phyloP scores from a whole-genome alignment of 2,113 vertebrate species.

The Jacana jacana region DNA sequence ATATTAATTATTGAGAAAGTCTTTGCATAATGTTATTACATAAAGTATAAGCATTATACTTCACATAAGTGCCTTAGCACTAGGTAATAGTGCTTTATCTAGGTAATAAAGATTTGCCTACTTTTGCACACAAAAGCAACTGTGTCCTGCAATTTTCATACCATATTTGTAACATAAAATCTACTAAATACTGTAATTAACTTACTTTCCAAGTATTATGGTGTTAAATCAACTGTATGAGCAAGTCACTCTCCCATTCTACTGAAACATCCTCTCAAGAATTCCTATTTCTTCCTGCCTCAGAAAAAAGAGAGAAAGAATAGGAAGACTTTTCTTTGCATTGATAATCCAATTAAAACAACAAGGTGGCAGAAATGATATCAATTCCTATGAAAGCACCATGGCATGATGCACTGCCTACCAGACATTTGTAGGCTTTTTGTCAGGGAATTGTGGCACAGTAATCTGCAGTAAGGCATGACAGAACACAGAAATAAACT shows the following conservation, averaged over 20 bases:
- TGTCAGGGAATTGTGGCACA: not conserved
- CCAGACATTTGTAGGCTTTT: not conserved
- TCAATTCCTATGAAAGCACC: not conserved
- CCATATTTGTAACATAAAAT: not conserved
- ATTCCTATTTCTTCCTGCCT: not conserved
- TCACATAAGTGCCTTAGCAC: not conserved
- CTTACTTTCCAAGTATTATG: not conserved
- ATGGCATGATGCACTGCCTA: not conserved
- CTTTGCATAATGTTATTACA: not conserved
- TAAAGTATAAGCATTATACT: not conserved
- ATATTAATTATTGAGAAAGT: not conserved
- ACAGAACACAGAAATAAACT: not conserved
- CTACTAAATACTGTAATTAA: not conserved
- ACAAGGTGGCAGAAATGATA: not conserved
- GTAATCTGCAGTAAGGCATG: not conserved
- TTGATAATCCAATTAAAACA: not conserved
- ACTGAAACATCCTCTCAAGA: not conserved
- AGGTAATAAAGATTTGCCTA: not conserved
- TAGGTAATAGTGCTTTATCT: not conserved
- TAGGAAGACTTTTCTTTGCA: not conserved
- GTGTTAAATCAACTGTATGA: not conserved
- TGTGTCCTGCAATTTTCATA: not conserved
- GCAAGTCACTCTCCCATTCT: not conserved
- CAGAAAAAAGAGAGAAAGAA: not conserved
- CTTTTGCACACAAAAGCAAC: not conserved